Evolutionary conservation across 2,797 vertebrate genomes (phyloP), one percentile per base, ranked within the genome.

Genomic region (Aplochiton taeniatus): DNA sequence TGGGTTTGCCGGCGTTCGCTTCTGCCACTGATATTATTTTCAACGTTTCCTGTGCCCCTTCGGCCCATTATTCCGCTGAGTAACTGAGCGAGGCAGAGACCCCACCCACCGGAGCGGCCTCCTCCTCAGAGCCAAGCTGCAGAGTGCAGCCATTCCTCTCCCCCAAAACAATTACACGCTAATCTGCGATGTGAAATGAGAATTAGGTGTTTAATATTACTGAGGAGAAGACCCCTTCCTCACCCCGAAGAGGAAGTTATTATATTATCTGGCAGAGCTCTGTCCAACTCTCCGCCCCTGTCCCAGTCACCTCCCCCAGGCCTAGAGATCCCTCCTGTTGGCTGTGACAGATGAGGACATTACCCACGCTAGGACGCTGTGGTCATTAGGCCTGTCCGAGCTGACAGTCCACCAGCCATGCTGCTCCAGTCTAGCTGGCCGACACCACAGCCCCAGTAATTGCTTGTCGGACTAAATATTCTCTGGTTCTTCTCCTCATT

Each of bases 81-180:
- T 69, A 82, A 61, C 83, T 74, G 51, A 72, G 79, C 31, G 0
- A 77, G 31, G 63, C 66, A 46, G 43, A 74, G 72, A 72, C 73
- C 73, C 16, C 73, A 60, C 75, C 80, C 43, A n/a, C 44, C 68
- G 14, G 69, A 77, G 76, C 75, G 51, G 12, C 62, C 72, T 75
- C 58, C 72, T 72, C 76, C 76, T 74, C 70, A 54, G 76, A 72
- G 66, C 43, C 14, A 75, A 63, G 77, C 83, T 74, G 70, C 77
- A 65, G 68, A 78, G 75, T 75, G 65, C 61, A 72, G 73, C 69
- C 74, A 73, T 78, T 68, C 11, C 72, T 80, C 83, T 87, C 31
- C 2, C 88, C 86, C 87, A 77, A 80, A 91, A 92, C 88, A 90
- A 91, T 91, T 90, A 91, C 88, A 88, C 68, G 72, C 82, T 91